Percentiles rank a stretch among this genome's conserved stretches.
These are phyloP conservation scores for Propithecus deckenii DNA, from an alignment of 2,797 vertebrate species.

Conservation along the genomic window DNA sequence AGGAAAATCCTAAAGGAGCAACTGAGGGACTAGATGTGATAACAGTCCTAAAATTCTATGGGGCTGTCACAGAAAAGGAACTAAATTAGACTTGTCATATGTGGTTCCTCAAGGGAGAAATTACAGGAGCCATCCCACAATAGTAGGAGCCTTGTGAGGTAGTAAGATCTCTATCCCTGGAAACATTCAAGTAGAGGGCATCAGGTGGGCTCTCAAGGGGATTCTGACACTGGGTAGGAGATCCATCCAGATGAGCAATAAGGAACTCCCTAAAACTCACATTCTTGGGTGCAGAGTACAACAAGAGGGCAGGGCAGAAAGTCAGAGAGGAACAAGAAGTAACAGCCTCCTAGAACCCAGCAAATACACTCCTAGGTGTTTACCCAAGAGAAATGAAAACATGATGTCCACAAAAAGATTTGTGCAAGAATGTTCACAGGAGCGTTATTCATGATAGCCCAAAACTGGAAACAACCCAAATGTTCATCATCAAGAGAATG, in stretches of 20 bases:
- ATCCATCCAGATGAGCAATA: neutral
- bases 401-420: neutral
- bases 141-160: neutral
- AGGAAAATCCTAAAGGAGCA: neutral
- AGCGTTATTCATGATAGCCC: neutral
- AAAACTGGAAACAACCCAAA: neutral
- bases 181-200: neutral
- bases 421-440: neutral
- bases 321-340: neutral
- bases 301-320: neutral
- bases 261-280: neutral
- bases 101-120: neutral
- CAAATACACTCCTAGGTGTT: neutral
- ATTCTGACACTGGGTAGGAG: neutral
- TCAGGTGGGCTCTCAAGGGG: neutral
- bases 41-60: neutral
- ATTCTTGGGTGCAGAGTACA: neutral
- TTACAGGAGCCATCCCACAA: neutral
- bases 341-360: neutral
- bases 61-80: neutral
- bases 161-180: neutral
- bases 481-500: neutral
- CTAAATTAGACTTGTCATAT: neutral
- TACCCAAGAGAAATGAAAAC: constrained; percentile 36
- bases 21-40: neutral